Conservation (phyloP, 2,888 invertebrate genomes). For the Archaeoteleia sp. region DNA sequence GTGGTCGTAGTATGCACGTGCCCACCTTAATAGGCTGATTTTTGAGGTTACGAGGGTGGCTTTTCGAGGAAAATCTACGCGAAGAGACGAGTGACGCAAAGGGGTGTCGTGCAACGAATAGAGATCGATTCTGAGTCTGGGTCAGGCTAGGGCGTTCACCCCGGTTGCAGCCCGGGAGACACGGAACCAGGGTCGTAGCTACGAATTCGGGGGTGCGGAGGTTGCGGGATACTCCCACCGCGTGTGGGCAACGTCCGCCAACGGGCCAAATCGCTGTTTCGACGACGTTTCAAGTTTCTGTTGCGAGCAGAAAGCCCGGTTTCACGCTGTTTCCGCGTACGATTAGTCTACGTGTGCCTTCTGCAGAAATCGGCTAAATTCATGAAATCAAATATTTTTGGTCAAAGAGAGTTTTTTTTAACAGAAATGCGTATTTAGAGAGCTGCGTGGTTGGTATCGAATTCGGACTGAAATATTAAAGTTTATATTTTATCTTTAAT, state of each 20-base stretch:
- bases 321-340: constrained; percentile 16
- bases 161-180: constrained; percentile 74
- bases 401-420: no score
- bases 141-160: constrained; percentile 74
- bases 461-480: no score
- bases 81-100: constrained; percentile 51
- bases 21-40: constrained; percentile 44
- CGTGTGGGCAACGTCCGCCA: constrained; percentile 56
- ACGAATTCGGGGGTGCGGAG: constrained; percentile 60
- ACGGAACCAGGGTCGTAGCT: constrained; percentile 72
- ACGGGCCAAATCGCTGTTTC: constrained; percentile 45
- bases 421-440: no score
- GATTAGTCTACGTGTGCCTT: no score
- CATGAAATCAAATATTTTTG: constrained; percentile 28
- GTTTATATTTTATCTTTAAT: no score
- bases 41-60: constrained; percentile 56
- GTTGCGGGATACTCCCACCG: constrained; percentile 63
- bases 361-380: constrained; percentile 16
- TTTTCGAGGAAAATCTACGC: constrained; percentile 60
- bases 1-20: constrained; percentile 34
- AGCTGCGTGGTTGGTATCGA: no score
- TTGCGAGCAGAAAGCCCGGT: constrained; percentile 26
- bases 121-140: constrained; percentile 75
- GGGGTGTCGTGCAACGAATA: constrained; percentile 62
- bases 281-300: constrained; percentile 34